phyloP scores from a whole-genome alignment of 2,113 vertebrate species.

The Serinus canaria region DNA sequence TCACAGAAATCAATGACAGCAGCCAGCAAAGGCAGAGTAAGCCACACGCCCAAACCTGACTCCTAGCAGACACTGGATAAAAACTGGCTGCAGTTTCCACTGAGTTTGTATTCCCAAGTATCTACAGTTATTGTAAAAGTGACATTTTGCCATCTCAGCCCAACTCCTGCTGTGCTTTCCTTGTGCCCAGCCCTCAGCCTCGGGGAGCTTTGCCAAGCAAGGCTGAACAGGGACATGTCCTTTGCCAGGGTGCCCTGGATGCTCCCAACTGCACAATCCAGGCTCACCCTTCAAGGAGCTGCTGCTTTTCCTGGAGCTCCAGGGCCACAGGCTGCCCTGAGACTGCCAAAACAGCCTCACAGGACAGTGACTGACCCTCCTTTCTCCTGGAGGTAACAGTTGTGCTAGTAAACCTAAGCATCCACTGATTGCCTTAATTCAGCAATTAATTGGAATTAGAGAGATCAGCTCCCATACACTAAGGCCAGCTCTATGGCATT shows the following conservation, averaged over 20 bases:
- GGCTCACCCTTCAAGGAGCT: fast-evolving
- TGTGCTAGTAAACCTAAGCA: background rate
- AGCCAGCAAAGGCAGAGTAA: background rate
- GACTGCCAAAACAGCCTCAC: background rate
- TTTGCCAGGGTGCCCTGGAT: too few species aligned
- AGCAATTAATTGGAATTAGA: background rate
- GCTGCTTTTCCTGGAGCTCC: background rate
- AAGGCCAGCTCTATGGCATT: background rate
- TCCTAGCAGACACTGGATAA: background rate
- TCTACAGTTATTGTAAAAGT: background rate
- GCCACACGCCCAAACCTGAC: background rate
- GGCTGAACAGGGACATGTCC: fast-evolving
- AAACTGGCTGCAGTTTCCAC: background rate
- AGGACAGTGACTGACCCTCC: background rate
- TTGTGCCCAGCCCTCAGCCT: background rate
- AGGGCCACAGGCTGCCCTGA: background rate
- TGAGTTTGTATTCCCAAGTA: background rate
- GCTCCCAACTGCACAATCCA: background rate
- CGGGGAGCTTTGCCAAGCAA: background rate
- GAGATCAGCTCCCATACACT: background rate
- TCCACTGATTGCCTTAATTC: background rate
- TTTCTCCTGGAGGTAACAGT: background rate
- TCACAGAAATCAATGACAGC: background rate
- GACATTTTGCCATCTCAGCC: background rate
- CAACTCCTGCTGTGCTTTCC: background rate